Evolutionary conservation across 35 echinoderm and acorn worm species (phyloP).

Genomic region (Hemicentrotus pulcherrimus): DNA sequence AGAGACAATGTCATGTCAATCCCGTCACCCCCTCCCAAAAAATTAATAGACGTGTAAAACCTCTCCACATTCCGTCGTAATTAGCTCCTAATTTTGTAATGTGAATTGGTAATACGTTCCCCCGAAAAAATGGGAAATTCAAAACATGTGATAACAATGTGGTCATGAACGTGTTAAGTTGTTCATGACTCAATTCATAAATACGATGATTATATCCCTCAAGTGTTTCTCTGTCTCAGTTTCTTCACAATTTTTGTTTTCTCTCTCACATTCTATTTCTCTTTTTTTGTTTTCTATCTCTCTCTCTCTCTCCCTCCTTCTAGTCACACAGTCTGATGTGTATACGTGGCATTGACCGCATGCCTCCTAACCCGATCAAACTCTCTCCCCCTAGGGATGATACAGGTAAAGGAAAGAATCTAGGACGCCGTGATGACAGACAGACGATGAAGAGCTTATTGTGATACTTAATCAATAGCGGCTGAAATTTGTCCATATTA

Average conservation of each 20-base stretch:
- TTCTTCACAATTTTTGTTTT: no score
- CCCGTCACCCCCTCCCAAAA: no score
- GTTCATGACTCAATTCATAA: not conserved
- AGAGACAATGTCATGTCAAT: no score
- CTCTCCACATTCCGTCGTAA: no score
- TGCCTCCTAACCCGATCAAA: slow-evolving; percentile 8
- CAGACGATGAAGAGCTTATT: slow-evolving; percentile 10
- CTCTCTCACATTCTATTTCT: no score
- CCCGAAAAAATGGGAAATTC: no score
- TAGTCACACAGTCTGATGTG: not conserved
- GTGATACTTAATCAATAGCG: slow-evolving; percentile 35
- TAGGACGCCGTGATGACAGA: slow-evolving; percentile 22
- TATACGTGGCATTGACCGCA: slow-evolving; percentile 20
- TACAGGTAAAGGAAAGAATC: slow-evolving; percentile 26
- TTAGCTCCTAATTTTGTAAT: no score
- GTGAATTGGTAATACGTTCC: no score
- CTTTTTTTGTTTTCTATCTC: not conserved
- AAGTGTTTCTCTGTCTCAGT: no score
- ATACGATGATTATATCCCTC: not conserved
- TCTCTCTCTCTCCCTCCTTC: not conserved
- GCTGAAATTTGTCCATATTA: slow-evolving; percentile 1
- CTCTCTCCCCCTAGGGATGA: not conserved
- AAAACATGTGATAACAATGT: not conserved
- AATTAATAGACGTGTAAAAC: no score
- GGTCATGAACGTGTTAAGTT: not conserved